Evolutionary conservation across 2,888 invertebrate species (phyloP).

Genomic region (Sarcophaga caerulescens): DNA sequence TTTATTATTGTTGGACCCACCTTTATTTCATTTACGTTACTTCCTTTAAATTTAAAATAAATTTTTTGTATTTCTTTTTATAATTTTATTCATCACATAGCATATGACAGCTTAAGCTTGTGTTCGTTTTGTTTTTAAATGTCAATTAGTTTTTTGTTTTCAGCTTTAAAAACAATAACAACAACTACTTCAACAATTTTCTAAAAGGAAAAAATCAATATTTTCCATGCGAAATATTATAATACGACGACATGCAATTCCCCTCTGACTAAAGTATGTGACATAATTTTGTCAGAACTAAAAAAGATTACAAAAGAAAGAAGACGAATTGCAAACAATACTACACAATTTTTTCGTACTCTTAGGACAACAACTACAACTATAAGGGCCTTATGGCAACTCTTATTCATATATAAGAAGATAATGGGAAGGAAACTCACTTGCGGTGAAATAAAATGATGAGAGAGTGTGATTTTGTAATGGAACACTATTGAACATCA

Average conservation of each 20-base stretch:
- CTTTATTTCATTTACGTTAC: not conserved
- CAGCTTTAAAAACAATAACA: not conserved
- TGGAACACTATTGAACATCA: too few relatives aligned
- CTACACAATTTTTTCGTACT: too few relatives aligned
- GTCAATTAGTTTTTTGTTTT: constrained; percentile 54
- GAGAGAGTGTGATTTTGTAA: too few relatives aligned
- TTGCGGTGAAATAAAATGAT: too few relatives aligned
- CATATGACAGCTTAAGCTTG: constrained; percentile 44
- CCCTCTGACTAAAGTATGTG: constrained; percentile 26
- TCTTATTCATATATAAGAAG: too few relatives aligned
- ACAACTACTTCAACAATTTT: not conserved
- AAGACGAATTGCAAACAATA: too few relatives aligned
- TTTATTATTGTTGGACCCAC: constrained; percentile 2
- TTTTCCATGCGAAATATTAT: constrained; percentile 8
- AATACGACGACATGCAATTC: constrained; percentile 38
- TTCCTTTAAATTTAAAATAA: constrained; percentile 10
- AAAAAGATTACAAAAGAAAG: too few relatives aligned
- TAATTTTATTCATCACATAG: constrained; percentile 22
- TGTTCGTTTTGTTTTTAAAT: constrained; percentile 55
- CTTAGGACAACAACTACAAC: too few relatives aligned
- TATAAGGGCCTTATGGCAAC: too few relatives aligned
- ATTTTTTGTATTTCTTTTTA: not conserved
- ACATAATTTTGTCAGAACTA: too few relatives aligned
- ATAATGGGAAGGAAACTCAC: too few relatives aligned
- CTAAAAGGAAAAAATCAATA: constrained; percentile 30